Evolutionary conservation across 2,113 vertebrate genomes (phyloP).

Genomic region (Lasiurus cinereus): DNA sequence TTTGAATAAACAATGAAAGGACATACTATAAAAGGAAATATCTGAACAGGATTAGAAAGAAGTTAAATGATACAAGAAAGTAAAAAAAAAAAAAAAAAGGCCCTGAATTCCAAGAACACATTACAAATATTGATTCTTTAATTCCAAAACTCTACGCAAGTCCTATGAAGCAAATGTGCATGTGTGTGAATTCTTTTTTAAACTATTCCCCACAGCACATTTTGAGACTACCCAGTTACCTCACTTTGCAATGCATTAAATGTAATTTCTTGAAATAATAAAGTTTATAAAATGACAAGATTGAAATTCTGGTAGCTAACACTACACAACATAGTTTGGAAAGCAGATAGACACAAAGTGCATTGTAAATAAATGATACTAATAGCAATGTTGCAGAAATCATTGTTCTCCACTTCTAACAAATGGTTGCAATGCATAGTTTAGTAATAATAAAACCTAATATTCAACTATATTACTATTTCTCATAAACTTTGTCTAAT

Average conservation of each 20-base stretch:
- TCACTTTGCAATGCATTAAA: constrained; percentile 62
- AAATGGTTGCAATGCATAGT: background rate
- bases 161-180: constrained; percentile 32
- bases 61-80: constrained; percentile 27
- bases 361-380: constrained; percentile 45
- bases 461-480: constrained; percentile 27
- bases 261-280: constrained; percentile 59
- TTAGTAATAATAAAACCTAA: constrained; percentile 30
- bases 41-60: constrained; percentile 58
- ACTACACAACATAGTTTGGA: background rate
- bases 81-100: background rate
- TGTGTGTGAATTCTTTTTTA: background rate
- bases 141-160: constrained; percentile 60
- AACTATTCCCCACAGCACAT: constrained; percentile 14
- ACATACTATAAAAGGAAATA: constrained; percentile 72
- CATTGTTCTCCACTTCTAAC: constrained; percentile 52
- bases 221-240: constrained; percentile 58
- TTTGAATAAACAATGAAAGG: constrained; percentile 79
- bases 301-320: constrained; percentile 15
- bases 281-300: constrained; percentile 56
- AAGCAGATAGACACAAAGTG: background rate
- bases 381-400: background rate
- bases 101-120: constrained; percentile 56
- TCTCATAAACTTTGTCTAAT: constrained; percentile 55
- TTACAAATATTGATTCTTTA: constrained; percentile 67